phyloP scores from a whole-genome alignment of 1,140 invertebrate species.

The Drosophila sulfurigaster region DNA sequence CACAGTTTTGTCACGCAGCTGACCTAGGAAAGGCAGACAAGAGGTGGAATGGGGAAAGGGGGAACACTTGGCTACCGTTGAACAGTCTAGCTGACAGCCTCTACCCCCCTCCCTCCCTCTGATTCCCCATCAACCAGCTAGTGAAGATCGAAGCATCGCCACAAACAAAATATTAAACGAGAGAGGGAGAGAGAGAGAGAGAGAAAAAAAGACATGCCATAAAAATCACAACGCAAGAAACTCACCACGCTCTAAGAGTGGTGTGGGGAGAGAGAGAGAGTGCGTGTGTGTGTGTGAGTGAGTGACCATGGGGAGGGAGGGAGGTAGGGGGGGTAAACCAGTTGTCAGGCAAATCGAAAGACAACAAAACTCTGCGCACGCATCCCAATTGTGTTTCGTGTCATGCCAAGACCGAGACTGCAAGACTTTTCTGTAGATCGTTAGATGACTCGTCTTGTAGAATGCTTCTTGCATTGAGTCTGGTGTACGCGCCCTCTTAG shows the following conservation, averaged over 20 bases:
- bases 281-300: neutral
- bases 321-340: conserved; percentile 20
- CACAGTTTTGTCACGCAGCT: conserved; percentile 50
- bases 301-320: neutral
- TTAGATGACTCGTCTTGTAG: too few species aligned
- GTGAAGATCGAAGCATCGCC: conserved; percentile 16
- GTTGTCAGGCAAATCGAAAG: conserved; percentile 54
- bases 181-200: conserved; percentile 11
- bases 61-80: conserved; percentile 37
- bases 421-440: too few species aligned
- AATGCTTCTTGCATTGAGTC: too few species aligned
- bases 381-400: too few species aligned
- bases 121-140: neutral
- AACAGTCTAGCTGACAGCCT: too few species aligned
- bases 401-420: too few species aligned
- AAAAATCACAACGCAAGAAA: conserved; percentile 60
- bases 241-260: conserved; percentile 54
- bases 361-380: conserved; percentile 52
- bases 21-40: conserved; percentile 6
- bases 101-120: neutral
- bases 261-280: neutral
- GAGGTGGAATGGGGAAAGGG: too few species aligned
- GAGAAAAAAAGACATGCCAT: conserved; percentile 55
- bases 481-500: too few species aligned
- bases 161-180: conserved; percentile 41